Conservation (phyloP, 1,140 invertebrate species). For the Scaptodrosophila lebanonensis region DNA sequence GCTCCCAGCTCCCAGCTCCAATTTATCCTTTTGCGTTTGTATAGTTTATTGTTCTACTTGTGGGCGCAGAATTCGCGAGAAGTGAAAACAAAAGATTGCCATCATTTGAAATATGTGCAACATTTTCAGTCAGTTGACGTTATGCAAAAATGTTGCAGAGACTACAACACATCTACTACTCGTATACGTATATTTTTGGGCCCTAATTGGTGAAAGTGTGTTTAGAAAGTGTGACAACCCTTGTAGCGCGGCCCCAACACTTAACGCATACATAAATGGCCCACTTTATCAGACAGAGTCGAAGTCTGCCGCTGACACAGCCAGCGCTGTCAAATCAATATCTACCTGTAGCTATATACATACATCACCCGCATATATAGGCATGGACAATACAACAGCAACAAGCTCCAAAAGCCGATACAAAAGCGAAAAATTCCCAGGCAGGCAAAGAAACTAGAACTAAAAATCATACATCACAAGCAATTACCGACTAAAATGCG, state of each 20-base stretch:
- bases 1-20: conserved; percentile 24
- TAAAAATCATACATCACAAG: conserved; percentile 75
- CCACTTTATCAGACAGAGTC: no score
- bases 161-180: conserved; percentile 18
- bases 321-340: conserved; percentile 63
- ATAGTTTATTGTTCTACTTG: neutral
- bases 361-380: conserved; percentile 75
- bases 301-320: no score
- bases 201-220: conserved; percentile 69
- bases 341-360: conserved; percentile 63
- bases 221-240: conserved; percentile 66
- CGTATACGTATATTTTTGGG: conserved; percentile 14
- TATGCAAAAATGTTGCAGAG: neutral
- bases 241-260: conserved; percentile 33
- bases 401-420: conserved; percentile 48
- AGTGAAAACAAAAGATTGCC: conserved; percentile 76
- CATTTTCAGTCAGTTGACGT: conserved; percentile 26
- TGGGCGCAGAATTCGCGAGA: conserved; percentile 49
- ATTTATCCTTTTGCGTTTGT: conserved; percentile 72
- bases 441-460: conserved; percentile 65
- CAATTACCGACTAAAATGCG: conserved; percentile 73
- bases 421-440: conserved; percentile 66
- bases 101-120: conserved; percentile 39
- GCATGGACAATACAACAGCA: conserved; percentile 63
- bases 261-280: no score